Base-by-base conservation (phyloP, 2,113 vertebrate species). In the Actinemys pallida region DNA sequence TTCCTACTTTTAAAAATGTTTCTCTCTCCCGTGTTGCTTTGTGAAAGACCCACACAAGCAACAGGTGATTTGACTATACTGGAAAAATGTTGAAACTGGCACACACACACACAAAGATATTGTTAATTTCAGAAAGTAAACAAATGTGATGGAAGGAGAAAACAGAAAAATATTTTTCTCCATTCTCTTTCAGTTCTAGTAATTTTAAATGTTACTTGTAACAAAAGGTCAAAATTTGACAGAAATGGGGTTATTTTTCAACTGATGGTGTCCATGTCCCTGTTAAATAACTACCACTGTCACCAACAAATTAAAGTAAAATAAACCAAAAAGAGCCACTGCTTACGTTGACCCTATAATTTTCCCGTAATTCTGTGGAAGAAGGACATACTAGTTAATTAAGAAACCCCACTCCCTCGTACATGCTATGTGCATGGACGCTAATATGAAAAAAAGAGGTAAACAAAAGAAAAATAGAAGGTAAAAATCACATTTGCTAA, bases 161-260 rank as follows among this genome's bases (percentile, higher is more conserved):
- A 20, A 54, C 83, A 2, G 35, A 81, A 31, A 87, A 20, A 0
- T 0, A 45, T 45, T 1, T 0, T 35, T 81, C n/a, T 39, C 29
- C 24, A 29, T 0, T 0, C 13, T 84, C 52, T 69, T 69, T 69
- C 42, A 35, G 10, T 35, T 9, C 52, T 59, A 35, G 16, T 31
- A 8, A 56, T 53, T 0, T 65, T 39, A 50, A n/a, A 4, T 49
- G 92, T 92, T 76, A 76, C 72, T 76, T 2, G 2, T 31, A 27
- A 7, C 31, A 50, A 45, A 57, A 84, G 39, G 69, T 11, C 9
- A 25, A 1, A 39, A 19, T 47, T 85, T 35, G 78, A 24, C 14
- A 49, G 62, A 91, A 93, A 81, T 57, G 54, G 83, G 83, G 4
- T 17, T 50, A 1, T 0, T 0, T 72, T 62, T 84, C 88, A 91